Base-by-base conservation (phyloP, 2,113 vertebrate species). In the Pseudorectes ferrugineus region DNA sequence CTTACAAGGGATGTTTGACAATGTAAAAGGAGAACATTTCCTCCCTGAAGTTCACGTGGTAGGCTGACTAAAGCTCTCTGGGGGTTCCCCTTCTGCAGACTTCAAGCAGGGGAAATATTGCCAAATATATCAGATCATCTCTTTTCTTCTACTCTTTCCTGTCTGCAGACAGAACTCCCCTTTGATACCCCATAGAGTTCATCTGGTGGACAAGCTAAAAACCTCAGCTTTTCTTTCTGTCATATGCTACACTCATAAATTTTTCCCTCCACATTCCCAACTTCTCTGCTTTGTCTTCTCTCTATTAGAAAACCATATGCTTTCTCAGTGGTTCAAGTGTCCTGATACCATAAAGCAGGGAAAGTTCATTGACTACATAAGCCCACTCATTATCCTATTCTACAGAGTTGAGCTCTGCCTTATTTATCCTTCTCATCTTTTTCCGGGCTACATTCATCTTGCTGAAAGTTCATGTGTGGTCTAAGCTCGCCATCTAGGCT, bases 401-500 rank as follows among this genome's bases (percentile, higher is more conserved):
- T 85, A 57, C 36, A 51, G 66, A 49, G 12, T 3, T 55, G 59
- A 84, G 75, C 21, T 71, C 38, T 85, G 55, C 38, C 40, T 93
- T 95, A 74, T 79, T 79, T 75, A 70, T 74, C n/a, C 48, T 85
- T 88, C 85, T 90, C 54, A 80, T 83, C 67, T 74, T 88, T 92
- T 94, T 70, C 58, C 96, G 94, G 85, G 46, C 82, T 83, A 62
- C 38, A 84, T 85, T 85, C 54, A 80, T 86, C 79, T 90, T 80
- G 51, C 75, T 88, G 58, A 76, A 96, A 88, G 82, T 86, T 90
- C 92, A 92, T 93, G 85, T 88, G 91, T 96, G 94, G 91, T 97
- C 85, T 97, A 93, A 96, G 95, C 96, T 96, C 83, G 86, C 95
- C 94, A 95, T 86, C 96, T 96, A 97, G 85, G 79, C 83, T 95